Conservation (phyloP, 2,113 vertebrate species). For the Pyxicephalus adspersus region DNA sequence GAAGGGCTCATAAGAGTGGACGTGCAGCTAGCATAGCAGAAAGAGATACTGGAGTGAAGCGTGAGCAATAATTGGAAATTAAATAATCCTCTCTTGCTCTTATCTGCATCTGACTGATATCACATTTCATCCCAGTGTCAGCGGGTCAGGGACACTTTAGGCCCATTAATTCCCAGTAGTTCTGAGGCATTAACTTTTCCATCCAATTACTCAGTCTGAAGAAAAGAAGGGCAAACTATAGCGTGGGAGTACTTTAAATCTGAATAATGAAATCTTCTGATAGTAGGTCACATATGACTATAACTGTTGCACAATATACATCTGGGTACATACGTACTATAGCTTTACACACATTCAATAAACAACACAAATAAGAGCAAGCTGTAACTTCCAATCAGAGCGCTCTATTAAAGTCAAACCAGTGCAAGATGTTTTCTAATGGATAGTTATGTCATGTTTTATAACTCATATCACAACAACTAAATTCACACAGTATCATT, state of each 20-base stretch:
- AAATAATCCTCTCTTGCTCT: not conserved
- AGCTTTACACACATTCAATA: no score
- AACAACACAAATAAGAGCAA: no score
- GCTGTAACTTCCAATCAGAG: no score
- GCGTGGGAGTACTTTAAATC: conserved; percentile 8
- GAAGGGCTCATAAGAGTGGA: not conserved
- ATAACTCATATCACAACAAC: no score
- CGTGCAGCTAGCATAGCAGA: not conserved
- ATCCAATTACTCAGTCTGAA: conserved; percentile 34
- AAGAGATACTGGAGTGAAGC: not conserved
- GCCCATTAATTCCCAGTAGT: conserved; percentile 36
- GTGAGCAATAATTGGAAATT: conserved; percentile 25
- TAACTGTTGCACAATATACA: no score
- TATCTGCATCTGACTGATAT: conserved; percentile 19
- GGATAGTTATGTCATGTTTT: no score
- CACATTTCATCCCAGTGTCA: conserved; percentile 34
- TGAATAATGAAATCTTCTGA: not conserved
- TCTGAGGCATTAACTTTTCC: conserved; percentile 21
- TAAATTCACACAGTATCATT: no score
- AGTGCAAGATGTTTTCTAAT: no score
- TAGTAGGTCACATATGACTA: no score
- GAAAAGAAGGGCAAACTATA: not conserved
- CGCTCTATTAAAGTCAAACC: no score
- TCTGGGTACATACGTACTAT: no score
- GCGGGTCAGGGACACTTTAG: conserved; percentile 29